Evolutionary conservation across 2,797 vertebrate genomes (phyloP), one percentile per base, ranked within the genome.

Genomic region (Crocodylus rhombifer): DNA sequence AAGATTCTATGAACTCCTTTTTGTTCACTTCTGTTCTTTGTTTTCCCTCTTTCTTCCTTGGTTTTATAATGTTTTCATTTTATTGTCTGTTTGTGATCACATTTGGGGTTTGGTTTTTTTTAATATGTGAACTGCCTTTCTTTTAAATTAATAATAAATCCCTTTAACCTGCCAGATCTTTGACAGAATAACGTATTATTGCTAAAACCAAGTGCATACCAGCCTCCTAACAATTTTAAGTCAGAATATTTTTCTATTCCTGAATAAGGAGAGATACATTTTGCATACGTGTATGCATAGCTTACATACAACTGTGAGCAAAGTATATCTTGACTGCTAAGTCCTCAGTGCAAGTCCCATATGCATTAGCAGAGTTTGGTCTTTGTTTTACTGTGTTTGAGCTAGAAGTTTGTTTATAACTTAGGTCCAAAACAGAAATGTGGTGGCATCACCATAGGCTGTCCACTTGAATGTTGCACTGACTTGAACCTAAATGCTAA

Each of bases 401-500:
- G 33, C 75, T 92, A 84, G 83, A 91, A 90, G 1, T 75, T 33
- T 4, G 2, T 67, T 80, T 67, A 9, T 12, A 0, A 76, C 12
- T 79, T 58, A 87, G 2, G 21, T 65, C 8, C 4, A 84, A 89
- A 36, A 51, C 75, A 91, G 62, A 86, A 90, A 88, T 81, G 73
- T 30, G 78, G 26, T 74, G 80, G n/a, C n/a, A 93, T 56, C 87
- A 16, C 82, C 51, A 18, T 82, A 89, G 89, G 5, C 71, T 86
- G 18, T 88, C 94, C 84, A 73, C 82, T 90, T 95, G 60, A 1
- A 69, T 33, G 91, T 69, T 91, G 33, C 71, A 88, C 82, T 94
- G 84, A 90, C 85, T 58, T 93, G 91, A 88, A 81, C 82, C 79
- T 92, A 25, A 13, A 11, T 94, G 87, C 73, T 95, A 56, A 4